phyloP scores from a whole-genome alignment of 2,113 vertebrate species.

The Carlito syrichta region DNA sequence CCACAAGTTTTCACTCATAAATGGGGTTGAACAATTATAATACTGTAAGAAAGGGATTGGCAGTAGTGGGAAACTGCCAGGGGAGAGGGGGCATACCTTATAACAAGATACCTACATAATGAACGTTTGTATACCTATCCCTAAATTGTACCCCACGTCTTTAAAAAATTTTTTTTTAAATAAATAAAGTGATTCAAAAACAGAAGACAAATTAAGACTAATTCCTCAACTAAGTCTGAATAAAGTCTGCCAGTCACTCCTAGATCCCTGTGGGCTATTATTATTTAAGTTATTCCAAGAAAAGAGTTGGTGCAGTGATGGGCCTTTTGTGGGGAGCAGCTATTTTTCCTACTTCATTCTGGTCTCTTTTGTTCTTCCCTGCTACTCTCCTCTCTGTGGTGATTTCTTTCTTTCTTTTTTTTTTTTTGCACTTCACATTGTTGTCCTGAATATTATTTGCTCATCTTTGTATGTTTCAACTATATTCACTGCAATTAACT shows the following conservation, averaged over 20 bases:
- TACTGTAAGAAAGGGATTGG: no score
- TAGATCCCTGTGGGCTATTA: not conserved
- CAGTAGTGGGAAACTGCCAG: no score
- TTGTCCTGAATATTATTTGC: not conserved
- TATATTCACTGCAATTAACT: not conserved
- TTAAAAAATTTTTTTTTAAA: no score
- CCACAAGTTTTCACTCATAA: no score
- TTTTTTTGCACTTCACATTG: not conserved
- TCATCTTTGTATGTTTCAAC: not conserved
- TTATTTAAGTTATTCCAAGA: not conserved
- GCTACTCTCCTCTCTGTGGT: not conserved
- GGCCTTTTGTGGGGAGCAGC: not conserved
- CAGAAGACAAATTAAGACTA: slow-evolving; percentile 41
- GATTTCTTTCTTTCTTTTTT: not conserved
- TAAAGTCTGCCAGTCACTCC: not conserved
- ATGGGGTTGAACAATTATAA: no score
- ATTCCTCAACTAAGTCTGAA: not conserved
- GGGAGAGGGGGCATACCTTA: no score
- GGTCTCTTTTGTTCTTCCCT: not conserved
- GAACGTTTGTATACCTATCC: no score
- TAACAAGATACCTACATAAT: no score
- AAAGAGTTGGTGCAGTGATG: not conserved
- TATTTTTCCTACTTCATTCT: not conserved
- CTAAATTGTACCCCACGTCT: no score
- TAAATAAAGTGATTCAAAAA: not conserved